Conservation (phyloP, 2,888 invertebrate genomes). For the Biston betularia region DNA sequence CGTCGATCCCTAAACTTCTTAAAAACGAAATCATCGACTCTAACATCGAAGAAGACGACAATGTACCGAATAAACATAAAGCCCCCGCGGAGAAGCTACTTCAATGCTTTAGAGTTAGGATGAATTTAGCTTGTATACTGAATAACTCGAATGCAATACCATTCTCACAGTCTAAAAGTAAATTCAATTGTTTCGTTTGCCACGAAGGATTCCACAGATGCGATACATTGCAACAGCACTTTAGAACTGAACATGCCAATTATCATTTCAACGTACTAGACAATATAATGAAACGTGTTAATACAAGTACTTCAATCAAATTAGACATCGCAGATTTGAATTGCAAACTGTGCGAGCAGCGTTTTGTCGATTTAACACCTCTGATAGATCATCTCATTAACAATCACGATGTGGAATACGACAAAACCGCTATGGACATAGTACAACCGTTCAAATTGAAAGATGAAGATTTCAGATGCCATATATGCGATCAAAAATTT, state of each 20-base stretch:
- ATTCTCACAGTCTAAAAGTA: constrained; percentile 58
- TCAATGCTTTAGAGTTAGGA: constrained; percentile 29
- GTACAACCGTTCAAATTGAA: constrained; percentile 35
- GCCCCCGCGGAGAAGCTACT: constrained; percentile 13
- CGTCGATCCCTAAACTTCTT: background rate
- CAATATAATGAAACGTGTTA: constrained; percentile 43
- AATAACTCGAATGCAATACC: constrained; percentile 53
- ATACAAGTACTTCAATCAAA: constrained; percentile 44
- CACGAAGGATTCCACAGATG: constrained; percentile 46
- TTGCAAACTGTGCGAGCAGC: constrained; percentile 45
- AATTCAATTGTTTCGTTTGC: constrained; percentile 60
- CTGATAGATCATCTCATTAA: constrained; percentile 47
- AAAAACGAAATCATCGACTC: constrained; percentile 9
- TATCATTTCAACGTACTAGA: constrained; percentile 12
- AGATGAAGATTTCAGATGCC: constrained; percentile 36
- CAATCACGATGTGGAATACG: constrained; percentile 39
- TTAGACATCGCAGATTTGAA: constrained; percentile 48
- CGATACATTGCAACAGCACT: constrained; percentile 43
- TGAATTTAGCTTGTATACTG: constrained; percentile 35
- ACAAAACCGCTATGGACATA: constrained; percentile 17
- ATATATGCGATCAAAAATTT: constrained; percentile 35
- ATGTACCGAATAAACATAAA: constrained; percentile 4
- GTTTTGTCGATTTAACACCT: constrained; percentile 41
- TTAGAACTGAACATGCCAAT: constrained; percentile 13
- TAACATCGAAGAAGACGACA: constrained; percentile 11